Percentiles rank a stretch among this genome's conserved stretches.
phyloP scores from a whole-genome alignment of 2,888 invertebrate genomes.

The Callosobruchus maculatus region DNA sequence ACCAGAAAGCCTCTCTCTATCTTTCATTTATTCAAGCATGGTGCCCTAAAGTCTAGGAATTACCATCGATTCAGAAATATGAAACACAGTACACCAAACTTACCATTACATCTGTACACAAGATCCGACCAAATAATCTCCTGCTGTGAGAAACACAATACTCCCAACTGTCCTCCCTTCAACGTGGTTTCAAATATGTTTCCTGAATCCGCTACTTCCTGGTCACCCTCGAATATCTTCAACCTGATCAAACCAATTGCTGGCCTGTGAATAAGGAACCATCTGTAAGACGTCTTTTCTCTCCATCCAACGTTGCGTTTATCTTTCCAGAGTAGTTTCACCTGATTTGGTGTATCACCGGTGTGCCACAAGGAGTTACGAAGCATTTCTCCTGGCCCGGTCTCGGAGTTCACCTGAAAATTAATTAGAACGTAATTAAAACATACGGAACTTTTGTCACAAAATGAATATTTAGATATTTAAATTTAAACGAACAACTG shows the following conservation, averaged over 20 bases:
- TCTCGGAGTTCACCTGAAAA: constrained; percentile 62
- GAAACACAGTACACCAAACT: too few relatives aligned
- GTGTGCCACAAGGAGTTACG: constrained; percentile 95
- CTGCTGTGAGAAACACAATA: constrained; percentile 96
- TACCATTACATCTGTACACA: constrained; percentile 83
- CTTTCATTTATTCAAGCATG: too few relatives aligned
- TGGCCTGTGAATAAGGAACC: constrained; percentile 89
- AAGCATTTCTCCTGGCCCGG: constrained; percentile 88
- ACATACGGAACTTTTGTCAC: too few relatives aligned
- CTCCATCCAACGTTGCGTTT: constrained; percentile 91
- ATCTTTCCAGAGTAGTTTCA: constrained; percentile 87
- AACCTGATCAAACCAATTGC: constrained; percentile 88
- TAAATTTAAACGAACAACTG: too few relatives aligned
- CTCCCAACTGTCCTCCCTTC: constrained; percentile 92
- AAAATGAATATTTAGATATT: too few relatives aligned
- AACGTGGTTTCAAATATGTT: constrained; percentile 87
- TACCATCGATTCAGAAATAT: too few relatives aligned
- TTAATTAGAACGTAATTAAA: neutral
- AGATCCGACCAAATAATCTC: constrained; percentile 97
- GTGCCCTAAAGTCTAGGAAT: too few relatives aligned
- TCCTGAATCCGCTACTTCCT: constrained; percentile 84
- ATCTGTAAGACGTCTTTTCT: constrained; percentile 87
- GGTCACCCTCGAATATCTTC: constrained; percentile 82
- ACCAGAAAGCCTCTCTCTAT: too few relatives aligned
- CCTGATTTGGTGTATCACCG: constrained; percentile 80